Evolutionary conservation across 2,888 invertebrate genomes (phyloP), one percentile per base, ranked within the genome.

Genomic region (Sthenelais limicola): DNA sequence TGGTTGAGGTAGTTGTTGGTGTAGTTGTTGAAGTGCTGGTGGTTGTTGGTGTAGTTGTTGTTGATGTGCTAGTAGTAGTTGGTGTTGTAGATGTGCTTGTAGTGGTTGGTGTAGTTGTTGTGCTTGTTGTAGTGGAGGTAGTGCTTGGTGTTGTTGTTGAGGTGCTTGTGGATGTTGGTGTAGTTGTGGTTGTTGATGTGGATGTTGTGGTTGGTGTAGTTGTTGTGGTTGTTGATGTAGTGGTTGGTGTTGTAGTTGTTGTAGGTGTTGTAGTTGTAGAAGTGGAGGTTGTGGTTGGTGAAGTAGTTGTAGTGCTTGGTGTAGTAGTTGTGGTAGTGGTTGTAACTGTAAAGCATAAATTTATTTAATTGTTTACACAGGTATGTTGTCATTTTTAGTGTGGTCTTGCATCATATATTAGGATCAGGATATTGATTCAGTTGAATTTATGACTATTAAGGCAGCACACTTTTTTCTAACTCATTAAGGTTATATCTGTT

Each of bases 261-360:
- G 51, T 51, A 12, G 51, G n/a, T 51, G 51, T 7, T n/a, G 21
- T 5, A 7, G n/a, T 51, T n/a, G 51, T 51, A 7, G 7, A 21
- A 5, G 7, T 12, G 7, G 21, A 21, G 5, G 7, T 51, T 12
- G 51, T 51, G 5, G 51, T 51, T 12, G 51, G 7, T 5, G n/a
- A 21, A 12, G 51, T 7, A 21, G 51, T 7, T 5, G 21, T 51
- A 21, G 51, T 51, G n/a, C 21, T 51, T 51, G 51, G 7, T n/a
- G n/a, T 7, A 7, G 21, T 51, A 9, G 56, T 56, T 56, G 56
- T 28, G 32, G 56, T 56, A 33, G 56, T 56, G 35, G 56, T 56
- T 21, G 56, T 56, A 12, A 21, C 30, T 56, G 21, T 7, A 51
- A 51, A 21, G 51, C 3, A n/a, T 48, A 5, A n/a, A 7, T 48